Conservation (phyloP, 2,888 invertebrate species). For the Campoplex nolae region DNA sequence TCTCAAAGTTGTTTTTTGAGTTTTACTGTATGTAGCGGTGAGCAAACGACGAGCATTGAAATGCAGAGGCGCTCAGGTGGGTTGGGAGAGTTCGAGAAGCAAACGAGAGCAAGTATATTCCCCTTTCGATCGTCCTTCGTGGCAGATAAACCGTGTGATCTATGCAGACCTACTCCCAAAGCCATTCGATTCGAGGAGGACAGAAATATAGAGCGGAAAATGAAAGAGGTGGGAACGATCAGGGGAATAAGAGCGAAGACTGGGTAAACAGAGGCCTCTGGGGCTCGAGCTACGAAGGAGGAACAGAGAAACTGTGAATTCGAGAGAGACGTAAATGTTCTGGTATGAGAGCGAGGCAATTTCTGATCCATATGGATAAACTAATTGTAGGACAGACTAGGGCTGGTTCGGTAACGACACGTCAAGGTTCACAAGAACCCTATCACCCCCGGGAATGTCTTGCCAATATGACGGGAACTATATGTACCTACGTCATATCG, state of each 20-base stretch:
- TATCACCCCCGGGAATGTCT: slow-evolving; percentile 62
- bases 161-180: slow-evolving; percentile 19
- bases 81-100: slow-evolving; percentile 22
- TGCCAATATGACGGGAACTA: slow-evolving; percentile 62
- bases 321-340: slow-evolving; percentile 70
- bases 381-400: slow-evolving; percentile 76
- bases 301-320: slow-evolving; percentile 57
- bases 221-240: slow-evolving; percentile 31
- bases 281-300: slow-evolving; percentile 3
- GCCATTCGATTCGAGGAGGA: slow-evolving; percentile 47
- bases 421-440: slow-evolving; percentile 52
- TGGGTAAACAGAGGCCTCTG: slow-evolving; percentile 35
- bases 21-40: not conserved
- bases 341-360: slow-evolving; percentile 68
- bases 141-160: slow-evolving; percentile 42
- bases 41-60: slow-evolving; percentile 35
- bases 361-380: slow-evolving; percentile 81
- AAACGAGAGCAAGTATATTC: slow-evolving; percentile 25
- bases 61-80: slow-evolving; percentile 50
- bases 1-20: not conserved
- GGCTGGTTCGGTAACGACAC: slow-evolving; percentile 68
- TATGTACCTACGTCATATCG: slow-evolving; percentile 8
- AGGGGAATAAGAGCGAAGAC: slow-evolving; percentile 49
- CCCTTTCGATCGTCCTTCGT: slow-evolving; percentile 22
- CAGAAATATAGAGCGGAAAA: slow-evolving; percentile 19